Base-by-base conservation (phyloP, 2,888 invertebrate species). In the Drosophila neoperkinsi region DNA sequence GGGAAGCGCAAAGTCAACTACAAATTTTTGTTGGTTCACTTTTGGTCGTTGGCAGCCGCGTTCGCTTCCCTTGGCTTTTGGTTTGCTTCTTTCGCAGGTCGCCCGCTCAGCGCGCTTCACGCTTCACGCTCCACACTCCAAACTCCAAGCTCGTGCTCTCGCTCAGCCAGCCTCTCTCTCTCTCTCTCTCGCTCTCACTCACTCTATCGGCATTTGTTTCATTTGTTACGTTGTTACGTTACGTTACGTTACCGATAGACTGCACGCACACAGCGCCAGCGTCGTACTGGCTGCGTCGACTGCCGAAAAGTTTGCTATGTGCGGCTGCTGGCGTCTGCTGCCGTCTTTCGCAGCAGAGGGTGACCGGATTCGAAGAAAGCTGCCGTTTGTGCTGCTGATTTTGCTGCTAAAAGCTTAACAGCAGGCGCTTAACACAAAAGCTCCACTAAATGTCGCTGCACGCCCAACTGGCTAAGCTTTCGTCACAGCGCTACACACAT, bases 191-290 rank as follows among this genome's bases (percentile, higher is more conserved):
- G 25, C 58, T 59, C 34, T 2, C 16, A 16, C 34, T 34, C 34
- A 34, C 46, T 59, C 52, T 62, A 31, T 56, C 61, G 62, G 31
- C 62, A 53, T 68, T 53, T 25, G 21, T 43, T 36, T 51, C 31
- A 49, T 36, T 62, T 41, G 73, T 61, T 69, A 63, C 74, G 87
- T 25, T 25, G 25, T 25, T 67, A 63, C 72, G 87, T 57, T 67
- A 63, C 73, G 85, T 60, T 71, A 25, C 46, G 46, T 50, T 66
- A 66, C 69, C 74, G 73, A 77, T 74, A 79, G 79, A 90, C 87
- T 80, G 87, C 86, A 87, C 90, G 90, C 87, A 90, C 80, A 90
- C 90, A 87, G 87, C 87, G 87, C 84, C 90, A 87, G 90, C 88
- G 90, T 86, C 86, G 80, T 77, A 87, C 87, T 87, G 81, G 65